phyloP scores from a whole-genome alignment of 2,113 vertebrate genomes.

The Melanocharis versteri region DNA sequence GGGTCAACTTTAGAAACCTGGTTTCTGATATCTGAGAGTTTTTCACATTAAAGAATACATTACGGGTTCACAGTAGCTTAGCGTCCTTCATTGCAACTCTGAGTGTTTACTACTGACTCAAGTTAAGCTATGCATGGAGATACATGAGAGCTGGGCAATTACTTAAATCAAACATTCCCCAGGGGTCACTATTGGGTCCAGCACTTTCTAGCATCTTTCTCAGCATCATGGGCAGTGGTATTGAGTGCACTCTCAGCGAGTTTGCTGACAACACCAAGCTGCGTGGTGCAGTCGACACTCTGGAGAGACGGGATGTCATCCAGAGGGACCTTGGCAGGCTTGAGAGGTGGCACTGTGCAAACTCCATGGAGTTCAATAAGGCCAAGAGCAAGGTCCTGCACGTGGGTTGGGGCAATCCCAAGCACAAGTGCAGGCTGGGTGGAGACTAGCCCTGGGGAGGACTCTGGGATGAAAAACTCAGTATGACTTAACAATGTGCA shows the following conservation, averaged over 20 bases:
- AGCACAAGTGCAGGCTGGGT: background rate
- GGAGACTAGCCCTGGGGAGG: background rate
- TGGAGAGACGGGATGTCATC: background rate
- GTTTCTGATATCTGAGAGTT: background rate
- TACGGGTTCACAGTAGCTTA: background rate
- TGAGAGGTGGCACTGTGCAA: background rate
- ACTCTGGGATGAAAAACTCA: rapidly evolving
- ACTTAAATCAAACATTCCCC: background rate
- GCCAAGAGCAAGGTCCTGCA: background rate
- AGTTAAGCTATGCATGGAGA: background rate
- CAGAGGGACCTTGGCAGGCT: background rate
- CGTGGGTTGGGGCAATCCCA: background rate
- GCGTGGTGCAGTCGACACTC: rapidly evolving
- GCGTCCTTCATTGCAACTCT: background rate
- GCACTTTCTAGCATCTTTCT: background rate
- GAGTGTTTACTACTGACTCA: background rate
- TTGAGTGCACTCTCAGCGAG: rapidly evolving
- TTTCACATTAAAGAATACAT: background rate
- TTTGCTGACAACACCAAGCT: rapidly evolving
- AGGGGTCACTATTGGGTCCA: rapidly evolving
- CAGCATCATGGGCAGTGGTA: background rate
- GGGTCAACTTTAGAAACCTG: background rate
- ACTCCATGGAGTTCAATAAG: background rate
- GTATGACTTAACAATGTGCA: background rate
- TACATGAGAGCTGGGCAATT: background rate